A percentile compares a stretch with the other conserved stretches of the same genome.
These are phyloP conservation scores for Oscheius onirici DNA, from an alignment of 2,888 invertebrate genomes.

Conservation along the genomic window DNA sequence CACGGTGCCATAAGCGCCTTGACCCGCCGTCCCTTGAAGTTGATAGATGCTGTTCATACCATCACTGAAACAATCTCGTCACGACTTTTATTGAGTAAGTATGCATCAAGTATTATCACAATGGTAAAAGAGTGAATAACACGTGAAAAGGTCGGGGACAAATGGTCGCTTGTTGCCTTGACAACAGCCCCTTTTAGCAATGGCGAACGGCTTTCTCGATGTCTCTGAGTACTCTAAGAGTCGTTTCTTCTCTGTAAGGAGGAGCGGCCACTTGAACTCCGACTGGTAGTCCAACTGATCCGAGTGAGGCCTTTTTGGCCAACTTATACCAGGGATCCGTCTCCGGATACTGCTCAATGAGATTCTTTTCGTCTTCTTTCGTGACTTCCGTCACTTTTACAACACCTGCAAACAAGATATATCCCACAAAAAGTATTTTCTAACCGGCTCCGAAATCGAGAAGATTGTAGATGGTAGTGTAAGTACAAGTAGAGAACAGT, in stretches of 20 bases:
- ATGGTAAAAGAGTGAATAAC: background rate
- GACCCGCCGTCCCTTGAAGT: constrained; percentile 22
- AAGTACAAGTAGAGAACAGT: constrained; percentile 60
- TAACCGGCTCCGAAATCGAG: constrained; percentile 53
- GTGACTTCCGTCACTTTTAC: constrained; percentile 71
- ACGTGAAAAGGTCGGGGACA: constrained; percentile 8
- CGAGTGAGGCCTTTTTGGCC: constrained; percentile 53
- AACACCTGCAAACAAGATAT: too few relatives aligned
- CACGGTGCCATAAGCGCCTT: constrained; percentile 33
- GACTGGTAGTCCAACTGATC: constrained; percentile 61
- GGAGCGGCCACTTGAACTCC: constrained; percentile 64
- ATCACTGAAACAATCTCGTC: background rate
- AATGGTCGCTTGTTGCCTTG: constrained; percentile 14
- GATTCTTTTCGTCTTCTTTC: constrained; percentile 56
- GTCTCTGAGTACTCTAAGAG: constrained; percentile 56
- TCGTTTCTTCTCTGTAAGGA: constrained; percentile 61
- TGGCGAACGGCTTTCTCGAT: constrained; percentile 56
- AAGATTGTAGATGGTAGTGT: constrained; percentile 70
- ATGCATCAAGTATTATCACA: background rate
- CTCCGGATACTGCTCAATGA: constrained; percentile 56
- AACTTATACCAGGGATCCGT: constrained; percentile 59
- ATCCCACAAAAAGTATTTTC: too few relatives aligned
- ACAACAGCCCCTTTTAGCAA: constrained; percentile 29
- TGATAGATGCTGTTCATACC: constrained; percentile 32
- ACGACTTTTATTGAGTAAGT: background rate